These are phyloP conservation scores for Thunnus thynnus DNA, from an alignment of 2,113 vertebrate genomes.

Conservation along the genomic window DNA sequence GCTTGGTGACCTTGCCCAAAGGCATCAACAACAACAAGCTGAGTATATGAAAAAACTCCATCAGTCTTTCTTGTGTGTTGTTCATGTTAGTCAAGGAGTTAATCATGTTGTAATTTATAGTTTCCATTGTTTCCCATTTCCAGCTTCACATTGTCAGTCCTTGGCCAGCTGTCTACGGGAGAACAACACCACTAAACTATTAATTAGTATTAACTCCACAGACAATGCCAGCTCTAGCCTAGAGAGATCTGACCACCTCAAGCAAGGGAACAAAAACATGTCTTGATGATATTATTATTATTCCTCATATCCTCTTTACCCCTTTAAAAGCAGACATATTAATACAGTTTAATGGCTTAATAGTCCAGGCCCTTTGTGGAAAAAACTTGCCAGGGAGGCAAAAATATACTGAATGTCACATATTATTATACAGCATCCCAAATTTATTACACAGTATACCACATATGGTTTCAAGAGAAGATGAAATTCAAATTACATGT, in stretches of 20 bases:
- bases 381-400: background rate
- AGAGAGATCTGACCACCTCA: background rate
- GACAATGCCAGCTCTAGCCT: background rate
- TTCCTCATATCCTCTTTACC: background rate
- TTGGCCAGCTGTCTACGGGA: too few species aligned
- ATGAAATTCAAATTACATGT: background rate
- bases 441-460: background rate
- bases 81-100: background rate
- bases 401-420: constrained; percentile 1
- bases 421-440: background rate
- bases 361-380: constrained; percentile 3
- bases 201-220: background rate
- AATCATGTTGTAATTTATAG: too few species aligned
- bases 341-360: background rate
- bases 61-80: background rate
- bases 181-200: background rate
- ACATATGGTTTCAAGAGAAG: background rate
- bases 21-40: background rate
- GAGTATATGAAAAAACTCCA: background rate
- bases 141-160: too few species aligned
- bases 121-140: too few species aligned
- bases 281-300: background rate
- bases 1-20: background rate
- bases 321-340: background rate
- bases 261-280: background rate